A percentile compares a stretch with the other conserved stretches of the same genome.
These are phyloP conservation scores for Psittacula cyanocephala DNA, from an alignment of 2,113 vertebrate species.

Conservation along the genomic window DNA sequence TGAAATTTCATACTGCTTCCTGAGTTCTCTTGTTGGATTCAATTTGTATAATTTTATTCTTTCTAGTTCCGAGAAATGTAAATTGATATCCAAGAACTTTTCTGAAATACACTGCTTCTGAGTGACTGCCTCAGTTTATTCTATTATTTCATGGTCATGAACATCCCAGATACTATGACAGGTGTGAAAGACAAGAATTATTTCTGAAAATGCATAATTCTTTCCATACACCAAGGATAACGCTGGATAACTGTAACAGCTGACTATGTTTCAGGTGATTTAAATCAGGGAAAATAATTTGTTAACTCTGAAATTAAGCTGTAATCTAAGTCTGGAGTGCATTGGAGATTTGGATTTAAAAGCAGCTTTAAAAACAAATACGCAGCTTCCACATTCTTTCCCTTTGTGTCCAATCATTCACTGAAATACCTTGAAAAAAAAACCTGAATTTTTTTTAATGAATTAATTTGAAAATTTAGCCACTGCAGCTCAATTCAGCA, in stretches of 20 bases:
- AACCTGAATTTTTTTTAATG: not conserved
- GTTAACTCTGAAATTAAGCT: not conserved
- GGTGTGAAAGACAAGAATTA: not conserved
- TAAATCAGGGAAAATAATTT: not conserved
- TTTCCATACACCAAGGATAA: not conserved
- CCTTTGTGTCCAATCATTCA: not conserved
- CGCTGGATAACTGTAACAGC: not conserved
- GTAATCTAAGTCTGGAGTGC: not conserved
- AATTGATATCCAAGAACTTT: not conserved
- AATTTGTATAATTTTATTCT: conserved; percentile 8
- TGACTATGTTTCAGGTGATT: not conserved
- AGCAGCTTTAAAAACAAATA: not conserved
- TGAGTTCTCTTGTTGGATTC: not conserved
- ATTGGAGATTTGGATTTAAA: not conserved
- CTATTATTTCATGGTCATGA: not conserved
- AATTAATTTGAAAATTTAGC: not conserved
- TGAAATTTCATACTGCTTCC: not conserved
- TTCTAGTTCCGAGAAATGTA: not conserved
- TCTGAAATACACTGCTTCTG: not conserved
- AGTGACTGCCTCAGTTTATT: not conserved
- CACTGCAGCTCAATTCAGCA: not conserved
- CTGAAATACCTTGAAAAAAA: not conserved
- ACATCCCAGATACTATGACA: not conserved
- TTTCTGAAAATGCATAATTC: not conserved
- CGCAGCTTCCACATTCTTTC: not conserved